These are phyloP conservation scores for Elgaria multicarinata DNA, from an alignment of 2,113 vertebrate species.

Conservation along the genomic window DNA sequence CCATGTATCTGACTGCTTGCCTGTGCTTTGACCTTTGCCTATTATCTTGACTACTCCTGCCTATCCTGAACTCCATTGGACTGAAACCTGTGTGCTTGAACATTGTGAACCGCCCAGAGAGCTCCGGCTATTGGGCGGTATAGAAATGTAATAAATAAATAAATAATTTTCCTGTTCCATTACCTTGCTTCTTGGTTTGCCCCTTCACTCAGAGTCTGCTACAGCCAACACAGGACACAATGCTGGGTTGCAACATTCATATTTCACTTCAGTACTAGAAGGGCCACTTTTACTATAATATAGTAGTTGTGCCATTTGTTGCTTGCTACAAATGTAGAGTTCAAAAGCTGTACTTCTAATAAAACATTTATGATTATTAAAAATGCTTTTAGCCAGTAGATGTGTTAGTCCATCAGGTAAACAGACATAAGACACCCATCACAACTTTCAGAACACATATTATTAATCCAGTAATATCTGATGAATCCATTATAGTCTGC, in stretches of 20 bases:
- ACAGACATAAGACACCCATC: slow-evolving; percentile 26
- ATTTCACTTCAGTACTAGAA: slow-evolving; percentile 11
- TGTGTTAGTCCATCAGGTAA: slow-evolving; percentile 41
- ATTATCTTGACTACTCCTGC: too few species aligned
- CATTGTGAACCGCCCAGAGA: too few species aligned
- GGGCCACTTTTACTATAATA: neutral
- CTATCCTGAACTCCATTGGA: too few species aligned
- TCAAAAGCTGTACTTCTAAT: slow-evolving; percentile 35
- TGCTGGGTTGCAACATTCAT: neutral
- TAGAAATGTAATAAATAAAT: too few species aligned
- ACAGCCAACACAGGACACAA: too few species aligned
- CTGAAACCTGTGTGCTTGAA: too few species aligned
- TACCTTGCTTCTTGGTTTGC: too few species aligned
- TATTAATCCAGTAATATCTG: slow-evolving; percentile 44
- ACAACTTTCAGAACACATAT: slow-evolving; percentile 35
- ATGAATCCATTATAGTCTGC: slow-evolving; percentile 36
- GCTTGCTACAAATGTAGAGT: slow-evolving; percentile 22
- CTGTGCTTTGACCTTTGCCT: too few species aligned
- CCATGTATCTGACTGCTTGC: too few species aligned
- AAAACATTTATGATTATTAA: slow-evolving; percentile 29
- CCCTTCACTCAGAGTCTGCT: too few species aligned
- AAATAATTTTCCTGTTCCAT: too few species aligned
- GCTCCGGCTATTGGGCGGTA: too few species aligned
- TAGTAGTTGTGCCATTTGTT: slow-evolving; percentile 1
- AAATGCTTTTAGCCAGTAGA: slow-evolving; percentile 40